Evolutionary conservation across 2,797 vertebrate genomes (phyloP), one percentile per base, ranked within the genome.

Genomic region (Pachyuromys duprasi): DNA sequence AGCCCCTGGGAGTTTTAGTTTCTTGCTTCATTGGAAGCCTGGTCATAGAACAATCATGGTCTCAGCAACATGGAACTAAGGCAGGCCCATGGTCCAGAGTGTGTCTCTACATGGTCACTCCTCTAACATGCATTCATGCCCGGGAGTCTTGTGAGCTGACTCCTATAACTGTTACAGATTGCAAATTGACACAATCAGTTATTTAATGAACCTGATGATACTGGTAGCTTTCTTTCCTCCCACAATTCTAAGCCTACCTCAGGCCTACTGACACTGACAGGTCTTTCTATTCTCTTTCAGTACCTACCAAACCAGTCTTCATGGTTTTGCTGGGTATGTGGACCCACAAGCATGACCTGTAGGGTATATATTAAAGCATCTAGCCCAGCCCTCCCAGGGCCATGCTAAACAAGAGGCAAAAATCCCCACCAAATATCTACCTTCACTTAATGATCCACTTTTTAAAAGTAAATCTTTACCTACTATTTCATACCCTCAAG

Each of bases 21-120:
- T 75, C 92, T 95, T 74, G 97, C 82, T 90, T 95, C 86, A 92
- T 49, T 84, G 18, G 28, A 88, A 89, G 69, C 24, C 75, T 93
- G 81, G 78, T 42, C 63, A n/a, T 5, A 62, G 63, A 92, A 80
- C 18, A 39, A 72, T 75, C 39, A 33, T 42, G 62, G 80, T 63
- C 94, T 96, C 80, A 89, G 90, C 13, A 94, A 86, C 0, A 13
- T 5, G 24, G 74, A 82, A 83, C 45, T 65, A 42, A 2, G 63
- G 69, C 86, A 82, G 63, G 78, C 36, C 12, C 13, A 22, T 78
- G 62, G 88, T 89, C 78, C 36, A 18, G 79, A 36, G 33, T 3
- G 8, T 87, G 26, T 86, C 63, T 67, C 76, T 3, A 8, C 20
- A 60, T 0, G 13, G 74, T 86, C 70, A 69, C 0, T 0, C 28